Evolutionary conservation across 1,140 invertebrate genomes (phyloP).

Genomic region (Orussus abietinus): DNA sequence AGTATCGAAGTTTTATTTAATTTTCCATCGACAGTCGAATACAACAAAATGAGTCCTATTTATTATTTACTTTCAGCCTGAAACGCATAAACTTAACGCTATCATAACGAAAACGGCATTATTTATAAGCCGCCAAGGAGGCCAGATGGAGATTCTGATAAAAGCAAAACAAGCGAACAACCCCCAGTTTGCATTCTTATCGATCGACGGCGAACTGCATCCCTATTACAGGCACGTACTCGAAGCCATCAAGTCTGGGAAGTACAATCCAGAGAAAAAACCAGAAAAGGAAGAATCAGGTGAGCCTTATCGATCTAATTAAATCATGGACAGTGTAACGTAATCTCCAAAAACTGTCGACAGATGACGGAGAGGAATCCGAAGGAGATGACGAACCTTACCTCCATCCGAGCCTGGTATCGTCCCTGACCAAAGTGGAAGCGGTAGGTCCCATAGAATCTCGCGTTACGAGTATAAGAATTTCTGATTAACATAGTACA

Average conservation of each 20-base stretch:
- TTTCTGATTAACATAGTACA: too few relatives aligned
- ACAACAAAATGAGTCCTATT: constrained; percentile 3
- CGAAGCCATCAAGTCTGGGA: constrained; percentile 74
- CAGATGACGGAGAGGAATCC: constrained; percentile 54
- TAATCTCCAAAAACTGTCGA: too few relatives aligned
- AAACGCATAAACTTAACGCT: constrained; percentile 84
- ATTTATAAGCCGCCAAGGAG: constrained; percentile 89
- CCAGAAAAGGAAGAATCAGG: constrained; percentile 55
- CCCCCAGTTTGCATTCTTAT: constrained; percentile 89
- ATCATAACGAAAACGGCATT: constrained; percentile 96
- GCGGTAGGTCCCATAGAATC: constrained; percentile 54
- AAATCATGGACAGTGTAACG: constrained; percentile 19
- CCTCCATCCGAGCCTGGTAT: constrained; percentile 75
- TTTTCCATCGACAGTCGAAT: not conserved
- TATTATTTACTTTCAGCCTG: constrained; percentile 66
- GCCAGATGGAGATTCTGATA: constrained; percentile 97
- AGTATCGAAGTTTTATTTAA: constrained; percentile 35
- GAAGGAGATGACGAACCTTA: constrained; percentile 66
- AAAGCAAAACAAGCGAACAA: constrained; percentile 96
- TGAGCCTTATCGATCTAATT: constrained; percentile 46
- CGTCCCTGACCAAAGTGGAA: constrained; percentile 53
- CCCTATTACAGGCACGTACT: constrained; percentile 88
- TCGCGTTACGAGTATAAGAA: too few relatives aligned
- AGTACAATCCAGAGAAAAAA: constrained; percentile 65
- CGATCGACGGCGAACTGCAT: constrained; percentile 79